Evolutionary conservation across 2,888 invertebrate genomes (phyloP).

Genomic region (Bruchidius siliquastri): DNA sequence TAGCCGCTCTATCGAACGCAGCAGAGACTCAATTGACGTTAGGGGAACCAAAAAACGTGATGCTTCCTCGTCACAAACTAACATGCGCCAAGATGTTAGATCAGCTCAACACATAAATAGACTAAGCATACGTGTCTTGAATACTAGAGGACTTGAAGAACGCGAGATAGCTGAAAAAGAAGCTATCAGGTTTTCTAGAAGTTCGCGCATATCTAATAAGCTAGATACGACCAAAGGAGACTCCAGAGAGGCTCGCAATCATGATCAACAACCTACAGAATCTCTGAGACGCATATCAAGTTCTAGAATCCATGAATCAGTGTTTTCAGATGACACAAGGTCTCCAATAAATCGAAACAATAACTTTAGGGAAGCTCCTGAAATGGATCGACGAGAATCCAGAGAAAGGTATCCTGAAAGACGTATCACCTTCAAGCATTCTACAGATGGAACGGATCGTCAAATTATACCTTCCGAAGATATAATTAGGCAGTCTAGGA

Average conservation of each 20-base stretch:
- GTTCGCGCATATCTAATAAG: background rate
- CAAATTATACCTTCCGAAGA: background rate
- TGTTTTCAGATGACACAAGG: background rate
- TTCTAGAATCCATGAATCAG: too few species aligned
- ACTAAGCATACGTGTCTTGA: background rate
- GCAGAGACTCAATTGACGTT: too few species aligned
- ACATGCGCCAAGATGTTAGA: background rate
- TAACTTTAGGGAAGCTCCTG: too few species aligned
- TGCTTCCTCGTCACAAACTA: too few species aligned
- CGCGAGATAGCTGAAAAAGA: background rate
- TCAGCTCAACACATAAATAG: background rate
- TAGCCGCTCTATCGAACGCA: too few species aligned
- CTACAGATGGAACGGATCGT: background rate
- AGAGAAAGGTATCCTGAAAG: too few species aligned
- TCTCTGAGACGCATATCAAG: background rate
- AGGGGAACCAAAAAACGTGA: too few species aligned
- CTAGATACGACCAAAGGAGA: background rate
- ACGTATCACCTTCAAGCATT: background rate
- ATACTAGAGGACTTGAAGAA: background rate
- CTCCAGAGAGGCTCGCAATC: background rate
- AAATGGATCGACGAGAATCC: too few species aligned
- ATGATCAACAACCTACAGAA: background rate
- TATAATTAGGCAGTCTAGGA: too few species aligned
- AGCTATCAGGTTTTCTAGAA: background rate
- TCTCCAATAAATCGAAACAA: background rate